Base-by-base conservation (phyloP, 1,140 invertebrate genomes). In the Caenorhabditis latens region DNA sequence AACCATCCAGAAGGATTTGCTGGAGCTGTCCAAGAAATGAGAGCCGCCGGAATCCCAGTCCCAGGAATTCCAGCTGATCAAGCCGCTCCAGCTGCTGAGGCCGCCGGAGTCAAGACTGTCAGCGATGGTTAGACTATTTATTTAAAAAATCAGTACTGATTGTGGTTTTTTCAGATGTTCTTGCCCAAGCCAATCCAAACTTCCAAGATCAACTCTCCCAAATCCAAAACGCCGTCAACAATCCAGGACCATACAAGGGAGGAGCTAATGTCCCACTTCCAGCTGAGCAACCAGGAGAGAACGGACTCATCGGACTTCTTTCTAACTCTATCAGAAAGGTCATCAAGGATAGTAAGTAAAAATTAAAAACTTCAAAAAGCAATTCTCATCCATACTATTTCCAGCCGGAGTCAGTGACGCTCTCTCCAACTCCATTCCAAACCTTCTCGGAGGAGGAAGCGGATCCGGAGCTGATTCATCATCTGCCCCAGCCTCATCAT, bases 231-330 rank as follows among this genome's bases (percentile, higher is more conserved):
- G 88, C 88, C 16, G 88, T 84, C 0, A 85, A 87, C n/a, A 89
- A 87, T 19, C 85, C 88, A 57, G 88, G 87, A 58, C 75, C 87
- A 46, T 89, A 83, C 87, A 84, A 58, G 32, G 67, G 55, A 48
- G 88, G 89, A 87, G 79, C 84, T 1, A 83, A 61, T 43, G 86
- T 90, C 40, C 89, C 89, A 65, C 88, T 92, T 57, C 91, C 91
- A n/a, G 91, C 91, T 75, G 92, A 90, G 16, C 90, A 90, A 58
- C 91, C 91, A n/a, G 91, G 91, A 55, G 91, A 92, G 84, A 92
- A 92, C 83, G 91, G 91, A 65, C 87, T 92, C 8, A 92, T 92
- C 58, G 91, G 91, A 24, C 86, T 92, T 40, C 83, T 92, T 13
- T 91, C 91, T 84, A 92, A 83, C 67, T 92, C 91, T 57, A 90